Evolutionary conservation across 2,888 invertebrate genomes (phyloP), one percentile per base, ranked within the genome.

Genomic region (Aspidiotus rigidus): DNA sequence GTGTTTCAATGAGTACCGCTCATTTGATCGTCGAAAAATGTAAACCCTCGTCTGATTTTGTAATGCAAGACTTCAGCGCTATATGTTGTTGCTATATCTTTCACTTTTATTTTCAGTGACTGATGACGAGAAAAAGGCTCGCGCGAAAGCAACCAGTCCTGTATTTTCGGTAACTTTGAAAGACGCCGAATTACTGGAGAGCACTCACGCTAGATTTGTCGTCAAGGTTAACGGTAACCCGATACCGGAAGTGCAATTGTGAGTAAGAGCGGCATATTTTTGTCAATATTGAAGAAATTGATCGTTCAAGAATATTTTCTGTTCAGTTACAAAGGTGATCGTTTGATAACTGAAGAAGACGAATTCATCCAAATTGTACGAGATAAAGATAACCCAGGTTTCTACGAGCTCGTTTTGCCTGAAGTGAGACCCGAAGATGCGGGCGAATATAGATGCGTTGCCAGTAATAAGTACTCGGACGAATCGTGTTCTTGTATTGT

Each of bases 231-330:
- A 86, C 74, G 93, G 93, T 10, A 87, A 90, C 74, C 93, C 94
- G 1, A 89, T 88, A 76, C 97, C 98, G 0, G 87, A 86, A 72
- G 85, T 97, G 61, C 87, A 86, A 79, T 96, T 97, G 96, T 94
- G 81, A 86, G 89, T 85, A 74, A 70, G 13, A 15, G 2, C n/a
- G 17, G 6, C 28, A 16, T 17, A 17, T 17, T 49, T 17, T 10
- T 59, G 39, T 17, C 2, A 3, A 5, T n/a, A n/a, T 16, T 56
- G 16, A 56, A 56, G 7, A 6, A 49, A n/a, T 49, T 6, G n/a
- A n/a, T 49, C 28, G 28, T 28, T 28, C 28, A 28, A 28, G 28
- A 28, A 28, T 28, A 69, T 69, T 56, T 70, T 71, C 70, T 70
- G 76, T 77, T 44, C 76, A 93, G 94, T 81, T 92, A 83, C 77